Base-by-base conservation (phyloP, 35 echinoderm and acorn worm genomes). In the Strongylocentrotus purpuratus region DNA sequence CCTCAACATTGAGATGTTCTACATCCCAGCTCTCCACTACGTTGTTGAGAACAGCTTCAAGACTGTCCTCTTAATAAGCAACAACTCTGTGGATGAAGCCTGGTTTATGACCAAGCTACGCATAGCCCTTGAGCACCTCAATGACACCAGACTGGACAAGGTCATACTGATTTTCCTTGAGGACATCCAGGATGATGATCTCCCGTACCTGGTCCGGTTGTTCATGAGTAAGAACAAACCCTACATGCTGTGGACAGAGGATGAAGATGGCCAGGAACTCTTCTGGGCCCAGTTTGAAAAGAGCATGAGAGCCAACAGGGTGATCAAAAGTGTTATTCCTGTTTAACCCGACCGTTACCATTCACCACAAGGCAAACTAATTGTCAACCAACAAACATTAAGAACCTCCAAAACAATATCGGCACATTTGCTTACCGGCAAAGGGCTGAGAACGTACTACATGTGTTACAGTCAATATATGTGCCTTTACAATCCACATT, bases 131-230 rank as follows among this genome's bases (percentile, higher is more conserved):
- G 87, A 89, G 87, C 32, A 89, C 9, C 45, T 89, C 33, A 89
- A 89, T 89, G 87, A 89, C 33, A 89, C 32, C 87, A 89, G 87
- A 89, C 87, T 89, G 87, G 87, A 89, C 87, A 89, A 89, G 20
- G 45, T 89, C 87, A 89, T 89, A 45, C 5, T 89, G 32, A 25
- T 89, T 18, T 89, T 89, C 45, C 87, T 89, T 18, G 87, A 89
- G 87, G 87, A 89, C 25, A 89, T 89, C 25, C 12, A 89, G 7
- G 32, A 89, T 89, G 32, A 89, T 7, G 20, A 89, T 31, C 45
- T 89, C 33, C 87, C 87, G 4, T 89, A 89, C 45, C 87, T 89
- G 33, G 87, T 33, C 31, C 3, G 87, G 32, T 25, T 89, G 33
- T 89, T 89, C 45, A 31, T 89, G 87, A 45, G 87, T 89, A 89